Percentiles rank a stretch among this genome's conserved stretches.
phyloP scores from a whole-genome alignment of 35 echinoderm and acorn worm species.

The Strongylocentrotus purpuratus region DNA sequence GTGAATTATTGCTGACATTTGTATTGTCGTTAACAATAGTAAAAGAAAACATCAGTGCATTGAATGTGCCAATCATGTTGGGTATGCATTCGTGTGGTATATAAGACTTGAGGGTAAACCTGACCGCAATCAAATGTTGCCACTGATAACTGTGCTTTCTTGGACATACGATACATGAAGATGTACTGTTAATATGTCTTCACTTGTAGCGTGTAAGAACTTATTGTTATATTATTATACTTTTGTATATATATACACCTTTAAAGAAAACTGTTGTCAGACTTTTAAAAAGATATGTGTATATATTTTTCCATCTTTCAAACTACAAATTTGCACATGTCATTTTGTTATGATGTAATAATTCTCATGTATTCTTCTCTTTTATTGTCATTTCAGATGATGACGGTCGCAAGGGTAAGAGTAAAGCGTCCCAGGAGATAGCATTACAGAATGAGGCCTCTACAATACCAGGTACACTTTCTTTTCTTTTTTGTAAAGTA shows the following conservation, averaged over 20 bases:
- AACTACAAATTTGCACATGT: too few species aligned
- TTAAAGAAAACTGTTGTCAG: neutral
- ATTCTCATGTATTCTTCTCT: neutral
- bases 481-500: neutral
- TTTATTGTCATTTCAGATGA: slow-evolving; percentile 26
- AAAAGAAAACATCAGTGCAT: neutral
- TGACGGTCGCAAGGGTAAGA: neutral
- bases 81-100: neutral
- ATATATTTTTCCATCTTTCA: too few species aligned
- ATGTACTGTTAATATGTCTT: neutral
- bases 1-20: neutral
- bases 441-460: slow-evolving; percentile 27
- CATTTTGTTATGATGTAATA: neutral
- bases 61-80: neutral
- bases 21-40: neutral
- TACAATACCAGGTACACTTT: slow-evolving; percentile 29
- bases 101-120: neutral
- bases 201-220: neutral
- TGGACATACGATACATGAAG: neutral
- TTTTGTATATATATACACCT: too few species aligned
- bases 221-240: neutral
- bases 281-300: neutral
- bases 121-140: neutral
- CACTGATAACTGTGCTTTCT: neutral
- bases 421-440: neutral